Percentiles rank a stretch among this genome's conserved stretches.
These are phyloP conservation scores for Scaptomyza montana DNA, from an alignment of 1,140 invertebrate genomes.

Conservation along the genomic window DNA sequence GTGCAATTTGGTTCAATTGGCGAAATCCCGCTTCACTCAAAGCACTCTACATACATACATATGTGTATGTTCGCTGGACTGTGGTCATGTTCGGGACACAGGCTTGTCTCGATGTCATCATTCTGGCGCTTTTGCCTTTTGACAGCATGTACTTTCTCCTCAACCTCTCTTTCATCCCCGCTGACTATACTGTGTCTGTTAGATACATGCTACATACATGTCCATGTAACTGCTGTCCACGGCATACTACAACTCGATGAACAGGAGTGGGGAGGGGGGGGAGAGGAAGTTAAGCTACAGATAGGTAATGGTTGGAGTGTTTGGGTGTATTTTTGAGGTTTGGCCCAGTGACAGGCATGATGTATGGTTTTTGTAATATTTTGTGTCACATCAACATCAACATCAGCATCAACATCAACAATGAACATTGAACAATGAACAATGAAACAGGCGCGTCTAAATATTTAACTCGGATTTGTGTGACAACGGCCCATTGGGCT, in stretches of 20 bases:
- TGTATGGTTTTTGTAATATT: constrained; percentile 77
- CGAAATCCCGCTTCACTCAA: constrained; percentile 6
- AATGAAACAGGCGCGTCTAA: constrained; percentile 67
- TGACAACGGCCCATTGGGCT: constrained; percentile 41
- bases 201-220: constrained; percentile 19
- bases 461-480: constrained; percentile 61
- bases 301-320: background rate
- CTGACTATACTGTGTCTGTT: constrained; percentile 26
- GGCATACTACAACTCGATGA: background rate
- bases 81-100: constrained; percentile 48
- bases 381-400: constrained; percentile 69
- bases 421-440: constrained; percentile 21
- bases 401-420: constrained; percentile 22
- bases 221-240: constrained; percentile 6
- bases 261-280: background rate
- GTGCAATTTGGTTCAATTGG: constrained; percentile 47
- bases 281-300: background rate
- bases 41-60: background rate
- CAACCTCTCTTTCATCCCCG: background rate
- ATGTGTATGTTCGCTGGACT: constrained; percentile 1
- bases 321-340: background rate
- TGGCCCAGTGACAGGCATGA: constrained; percentile 60
- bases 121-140: constrained; percentile 49
- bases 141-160: constrained; percentile 23
- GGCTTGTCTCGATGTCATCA: constrained; percentile 58